Percentiles rank a stretch among this genome's conserved stretches.
Evolutionary conservation across 2,113 vertebrate genomes (phyloP).

Genomic region (Lates calcarifer): DNA sequence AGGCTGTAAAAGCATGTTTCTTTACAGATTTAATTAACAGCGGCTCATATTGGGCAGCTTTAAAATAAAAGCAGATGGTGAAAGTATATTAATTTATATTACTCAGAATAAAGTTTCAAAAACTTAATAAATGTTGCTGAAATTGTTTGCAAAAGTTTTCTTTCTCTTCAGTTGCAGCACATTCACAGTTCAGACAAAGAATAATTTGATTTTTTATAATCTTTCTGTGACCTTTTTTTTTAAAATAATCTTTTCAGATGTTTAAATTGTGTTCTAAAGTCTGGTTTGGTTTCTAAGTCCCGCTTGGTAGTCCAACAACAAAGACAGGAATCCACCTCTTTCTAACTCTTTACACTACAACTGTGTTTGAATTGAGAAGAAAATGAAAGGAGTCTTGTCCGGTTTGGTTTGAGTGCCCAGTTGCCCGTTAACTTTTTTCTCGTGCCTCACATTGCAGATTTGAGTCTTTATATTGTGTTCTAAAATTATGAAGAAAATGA

Average conservation of each 20-base stretch:
- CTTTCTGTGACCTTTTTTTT: too few species aligned
- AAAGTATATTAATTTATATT: background rate
- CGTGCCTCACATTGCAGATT: too few species aligned
- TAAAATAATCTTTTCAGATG: too few species aligned
- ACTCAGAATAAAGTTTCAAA: background rate
- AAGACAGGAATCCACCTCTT: too few species aligned
- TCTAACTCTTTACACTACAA: too few species aligned
- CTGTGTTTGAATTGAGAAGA: too few species aligned
- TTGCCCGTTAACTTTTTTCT: too few species aligned
- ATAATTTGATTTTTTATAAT: too few species aligned
- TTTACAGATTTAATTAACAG: background rate
- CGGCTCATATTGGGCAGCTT: background rate
- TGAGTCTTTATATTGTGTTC: background rate
- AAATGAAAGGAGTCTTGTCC: background rate
- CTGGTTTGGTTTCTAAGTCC: too few species aligned
- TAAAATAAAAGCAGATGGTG: background rate
- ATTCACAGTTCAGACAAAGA: background rate
- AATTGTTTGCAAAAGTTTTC: background rate
- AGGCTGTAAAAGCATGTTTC: background rate
- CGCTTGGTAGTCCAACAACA: too few species aligned
- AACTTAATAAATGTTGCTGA: background rate
- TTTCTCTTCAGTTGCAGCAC: background rate
- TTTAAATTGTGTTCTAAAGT: too few species aligned
- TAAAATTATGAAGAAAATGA: background rate
- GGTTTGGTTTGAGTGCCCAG: too few species aligned